Evolutionary conservation across 92 coral and sea anemone genomes (phyloP).

Genomic region (Palythoa grandis): DNA sequence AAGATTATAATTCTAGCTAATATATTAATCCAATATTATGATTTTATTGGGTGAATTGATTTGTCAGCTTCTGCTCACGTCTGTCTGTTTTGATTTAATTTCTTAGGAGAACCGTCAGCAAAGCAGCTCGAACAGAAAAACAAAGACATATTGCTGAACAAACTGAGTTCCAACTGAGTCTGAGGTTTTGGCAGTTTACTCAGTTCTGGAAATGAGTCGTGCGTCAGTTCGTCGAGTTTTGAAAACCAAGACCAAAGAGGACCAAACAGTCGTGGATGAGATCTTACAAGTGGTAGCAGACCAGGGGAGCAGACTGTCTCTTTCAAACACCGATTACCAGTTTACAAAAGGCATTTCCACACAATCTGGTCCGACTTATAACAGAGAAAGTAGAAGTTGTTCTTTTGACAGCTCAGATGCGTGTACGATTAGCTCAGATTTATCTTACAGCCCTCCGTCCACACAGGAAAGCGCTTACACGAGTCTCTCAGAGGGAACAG

Average conservation of each 20-base stretch:
- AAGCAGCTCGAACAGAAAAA: neutral
- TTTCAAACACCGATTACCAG: constrained; percentile 81
- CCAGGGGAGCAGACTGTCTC: constrained; percentile 71
- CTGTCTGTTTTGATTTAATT: neutral
- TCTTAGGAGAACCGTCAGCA: neutral
- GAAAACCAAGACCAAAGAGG: constrained; percentile 60
- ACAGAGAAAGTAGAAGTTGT: constrained; percentile 54
- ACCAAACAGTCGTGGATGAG: constrained; percentile 80
- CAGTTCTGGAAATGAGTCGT: constrained; percentile 4
- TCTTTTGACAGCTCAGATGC: constrained; percentile 65
- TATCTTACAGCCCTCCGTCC: constrained; percentile 69
- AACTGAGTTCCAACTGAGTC: neutral
- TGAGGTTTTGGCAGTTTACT: no score
- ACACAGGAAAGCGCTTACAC: constrained; percentile 60
- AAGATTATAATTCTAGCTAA: neutral
- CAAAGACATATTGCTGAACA: neutral
- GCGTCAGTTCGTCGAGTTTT: constrained; percentile 23
- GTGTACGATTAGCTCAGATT: constrained; percentile 56
- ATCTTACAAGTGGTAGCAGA: constrained; percentile 82
- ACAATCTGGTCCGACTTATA: constrained; percentile 49
- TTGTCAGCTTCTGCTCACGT: neutral
- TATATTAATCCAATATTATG: neutral
- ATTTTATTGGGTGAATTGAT: neutral
- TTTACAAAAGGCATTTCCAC: constrained; percentile 66
- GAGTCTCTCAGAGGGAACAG: constrained; percentile 56